Percentiles rank a stretch among this genome's conserved stretches.
Conservation (phyloP, 2,797 vertebrate species). For the Garrulus glandarius region DNA sequence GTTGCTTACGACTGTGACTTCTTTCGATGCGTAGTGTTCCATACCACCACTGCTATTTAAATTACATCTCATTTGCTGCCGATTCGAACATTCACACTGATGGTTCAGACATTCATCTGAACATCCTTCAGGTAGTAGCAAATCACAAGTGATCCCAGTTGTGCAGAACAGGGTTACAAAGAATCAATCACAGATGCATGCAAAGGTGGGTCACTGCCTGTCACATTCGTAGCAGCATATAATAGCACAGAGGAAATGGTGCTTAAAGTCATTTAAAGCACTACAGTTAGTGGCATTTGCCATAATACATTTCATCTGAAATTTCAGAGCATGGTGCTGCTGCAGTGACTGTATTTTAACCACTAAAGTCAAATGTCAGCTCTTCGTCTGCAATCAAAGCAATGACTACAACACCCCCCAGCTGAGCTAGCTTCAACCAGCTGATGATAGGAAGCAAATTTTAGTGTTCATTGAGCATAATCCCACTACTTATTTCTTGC, state of each 20-base stretch:
- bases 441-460: neutral
- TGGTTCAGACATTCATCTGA: neutral
- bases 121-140: neutral
- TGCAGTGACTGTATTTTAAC: neutral
- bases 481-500: neutral
- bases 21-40: neutral
- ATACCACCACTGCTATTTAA: neutral
- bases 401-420: accelerated
- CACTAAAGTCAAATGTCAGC: neutral
- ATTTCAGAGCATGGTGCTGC: neutral
- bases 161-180: neutral
- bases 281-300: neutral
- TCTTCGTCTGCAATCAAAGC: neutral
- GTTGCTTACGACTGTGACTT: neutral
- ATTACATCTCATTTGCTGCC: neutral
- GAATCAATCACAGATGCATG: neutral
- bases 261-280: neutral
- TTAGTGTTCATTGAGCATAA: neutral
- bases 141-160: neutral
- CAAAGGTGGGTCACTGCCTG: neutral
- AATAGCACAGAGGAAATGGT: neutral
- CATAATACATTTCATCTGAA: neutral
- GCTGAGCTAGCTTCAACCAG: neutral
- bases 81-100: neutral
- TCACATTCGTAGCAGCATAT: neutral